Evolutionary conservation across 2,113 vertebrate genomes (phyloP), one percentile per base, ranked within the genome.

Genomic region (Sceloporus undulatus): DNA sequence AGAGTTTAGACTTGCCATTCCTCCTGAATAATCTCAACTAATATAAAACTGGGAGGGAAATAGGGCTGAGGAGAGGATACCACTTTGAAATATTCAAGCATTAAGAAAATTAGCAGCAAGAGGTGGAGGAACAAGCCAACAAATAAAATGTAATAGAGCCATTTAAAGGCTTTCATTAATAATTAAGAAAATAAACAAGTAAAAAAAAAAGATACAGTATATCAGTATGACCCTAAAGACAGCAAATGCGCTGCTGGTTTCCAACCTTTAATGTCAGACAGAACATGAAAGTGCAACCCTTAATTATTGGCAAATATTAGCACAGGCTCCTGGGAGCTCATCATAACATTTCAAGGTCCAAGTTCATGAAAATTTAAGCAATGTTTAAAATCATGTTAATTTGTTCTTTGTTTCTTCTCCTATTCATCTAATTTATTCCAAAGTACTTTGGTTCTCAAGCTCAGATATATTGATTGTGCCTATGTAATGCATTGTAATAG

Each of bases 321-420:
- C 96, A 93, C 92, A 94, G 95, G 91, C 97, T 95, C 97, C 94
- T 93, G 97, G 97, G 97, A 97, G 93, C 97, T 97, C 96, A 97
- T 97, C 97, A 97, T 96, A 96, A 95, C 95, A 93, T 96, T 95
- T 97, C 97, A 97, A 97, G 96, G 96, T 97, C 96, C 96, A 94
- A 94, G 96, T 96, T 97, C 96, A 97, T 97, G 96, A 97, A 97
- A 97, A 97, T 97, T 96, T 97, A 97, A 97, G 97, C 95, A 97
- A 96, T 95, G 95, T 97, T 96, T 97, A 97, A 97, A 97, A 97
- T 96, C 96, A 97, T 97, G 96, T 96, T 97, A 97, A 97, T 97
- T 97, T 96, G 95, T 96, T 96, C 97, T 97, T 97, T 97, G 97
- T 96, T 97, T 96, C 94, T 96, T 96, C 96, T 95, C 94, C 95